Percentiles rank a stretch among this genome's conserved stretches.
Evolutionary conservation across 2,113 vertebrate species (phyloP).

Genomic region (Channa argus): DNA sequence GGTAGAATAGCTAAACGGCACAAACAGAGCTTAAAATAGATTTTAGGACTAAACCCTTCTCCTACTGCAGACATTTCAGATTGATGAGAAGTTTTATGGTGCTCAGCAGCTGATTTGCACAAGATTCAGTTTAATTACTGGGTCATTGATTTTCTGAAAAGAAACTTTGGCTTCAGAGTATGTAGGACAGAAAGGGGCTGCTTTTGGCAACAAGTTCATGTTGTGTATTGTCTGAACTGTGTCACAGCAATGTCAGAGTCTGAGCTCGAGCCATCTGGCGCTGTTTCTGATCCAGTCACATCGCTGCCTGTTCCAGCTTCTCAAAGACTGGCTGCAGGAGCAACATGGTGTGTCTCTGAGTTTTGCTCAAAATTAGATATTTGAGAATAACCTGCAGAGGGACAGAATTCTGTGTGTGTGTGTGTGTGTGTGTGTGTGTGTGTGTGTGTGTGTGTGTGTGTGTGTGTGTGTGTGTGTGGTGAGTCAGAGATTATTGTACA

Average conservation of each 20-base stretch:
- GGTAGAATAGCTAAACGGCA: background rate
- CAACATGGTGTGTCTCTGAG: background rate
- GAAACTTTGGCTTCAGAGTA: background rate
- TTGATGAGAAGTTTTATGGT: background rate
- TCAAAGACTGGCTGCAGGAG: background rate
- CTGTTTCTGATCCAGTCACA: slow-evolving; percentile 21
- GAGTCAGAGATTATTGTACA: no score
- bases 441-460: no score
- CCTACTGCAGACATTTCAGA: background rate
- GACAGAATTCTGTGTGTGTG: no score
- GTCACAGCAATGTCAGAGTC: slow-evolving; percentile 13
- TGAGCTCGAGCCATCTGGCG: slow-evolving; percentile 17
- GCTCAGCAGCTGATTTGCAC: no score
- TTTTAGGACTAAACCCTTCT: background rate
- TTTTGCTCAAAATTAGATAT: slow-evolving; percentile 2
- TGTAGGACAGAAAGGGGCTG: background rate
- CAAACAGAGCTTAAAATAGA: background rate
- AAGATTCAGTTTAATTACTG: background rate
- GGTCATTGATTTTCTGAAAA: background rate
- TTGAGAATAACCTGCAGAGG: background rate
- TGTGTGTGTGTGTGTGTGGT: no score
- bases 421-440: no score
- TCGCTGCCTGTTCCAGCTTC: background rate
- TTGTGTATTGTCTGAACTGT: background rate
- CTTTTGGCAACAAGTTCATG: background rate